Evolutionary conservation across 2,888 invertebrate species (phyloP).

Genomic region (Eilema griseolum): DNA sequence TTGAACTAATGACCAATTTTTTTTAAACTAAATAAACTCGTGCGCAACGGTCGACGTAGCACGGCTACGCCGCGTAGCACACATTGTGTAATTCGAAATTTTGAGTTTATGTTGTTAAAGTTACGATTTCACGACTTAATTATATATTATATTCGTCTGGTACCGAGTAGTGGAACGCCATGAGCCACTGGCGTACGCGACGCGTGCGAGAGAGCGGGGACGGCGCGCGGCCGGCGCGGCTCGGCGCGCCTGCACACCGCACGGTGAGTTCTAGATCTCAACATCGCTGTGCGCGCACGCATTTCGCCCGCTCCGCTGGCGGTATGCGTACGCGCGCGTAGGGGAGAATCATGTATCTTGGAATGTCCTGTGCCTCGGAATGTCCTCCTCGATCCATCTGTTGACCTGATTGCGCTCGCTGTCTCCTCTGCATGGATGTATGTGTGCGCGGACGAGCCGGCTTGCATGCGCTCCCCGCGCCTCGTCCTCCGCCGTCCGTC

Average conservation of each 20-base stretch:
- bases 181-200: conserved; percentile 54
- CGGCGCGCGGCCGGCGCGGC: conserved; percentile 53
- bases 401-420: conserved; percentile 79
- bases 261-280: conserved; percentile 88
- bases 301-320: conserved; percentile 54
- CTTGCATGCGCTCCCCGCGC: conserved; percentile 78
- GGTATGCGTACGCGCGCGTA: conserved; percentile 80
- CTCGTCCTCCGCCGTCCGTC: conserved; percentile 74
- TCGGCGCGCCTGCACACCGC: conserved; percentile 60
- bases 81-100: conserved; percentile 16
- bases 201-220: conserved; percentile 42
- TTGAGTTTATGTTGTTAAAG: conserved; percentile 38
- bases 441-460: conserved; percentile 75
- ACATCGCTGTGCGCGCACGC: conserved; percentile 85
- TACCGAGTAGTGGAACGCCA: conserved; percentile 73
- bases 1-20: neutral
- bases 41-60: conserved; percentile 42
- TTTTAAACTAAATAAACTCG: neutral
- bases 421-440: conserved; percentile 83
- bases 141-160: conserved; percentile 60
- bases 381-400: conserved; percentile 85
- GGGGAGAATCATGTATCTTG: conserved; percentile 88
- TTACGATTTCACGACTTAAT: conserved; percentile 54
- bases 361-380: conserved; percentile 88
- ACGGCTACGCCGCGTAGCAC: conserved; percentile 31